Base-by-base conservation (phyloP, 2,797 vertebrate species). In the Staurois parvus region DNA sequence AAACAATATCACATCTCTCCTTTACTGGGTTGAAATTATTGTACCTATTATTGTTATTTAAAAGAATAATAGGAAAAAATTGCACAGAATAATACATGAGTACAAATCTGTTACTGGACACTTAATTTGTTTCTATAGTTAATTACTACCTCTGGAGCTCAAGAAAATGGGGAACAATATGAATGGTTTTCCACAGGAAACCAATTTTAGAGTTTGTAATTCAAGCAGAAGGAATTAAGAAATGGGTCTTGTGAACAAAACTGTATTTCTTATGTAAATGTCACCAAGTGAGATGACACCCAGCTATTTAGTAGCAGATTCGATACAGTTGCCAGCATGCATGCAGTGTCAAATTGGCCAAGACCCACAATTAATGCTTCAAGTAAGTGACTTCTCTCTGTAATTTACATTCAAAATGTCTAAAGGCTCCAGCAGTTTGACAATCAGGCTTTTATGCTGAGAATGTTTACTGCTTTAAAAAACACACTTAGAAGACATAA, bases 121-220 rank as follows among this genome's bases (percentile, higher is more conserved):
- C 72, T 79, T 87, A 86, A 88, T 93, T 89, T 92, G 76, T 77
- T 92, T 92, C 90, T 90, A 87, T 94, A 93, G 95, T 91, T 93
- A 92, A 90, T 89, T 89, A 85, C 91, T 92, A 84, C 72, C 89
- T 79, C 79, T 78, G 88, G 70, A 56, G 87, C 87, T 92, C 85
- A 91, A 84, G 90, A 92, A 85, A 91, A 91, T 68, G 72, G 48
- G 59, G 69, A 83, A 84, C 81, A 87, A 83, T 74, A 79, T 75
- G 76, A 90, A 88, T 90, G 89, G 88, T 89, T 87, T 76, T 79
- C 56, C 62, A 66, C 68, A 85, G 83, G 85, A 88, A 86, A 89
- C 76, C 89, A 91, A 86, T 89, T 89, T 89, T 79, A 88, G 2
- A 83, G 89, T 89, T 91, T 19, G 24, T 84, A 79, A 89, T 88